Base-by-base conservation (phyloP, 2,888 invertebrate species). In the Agrochola litura region DNA sequence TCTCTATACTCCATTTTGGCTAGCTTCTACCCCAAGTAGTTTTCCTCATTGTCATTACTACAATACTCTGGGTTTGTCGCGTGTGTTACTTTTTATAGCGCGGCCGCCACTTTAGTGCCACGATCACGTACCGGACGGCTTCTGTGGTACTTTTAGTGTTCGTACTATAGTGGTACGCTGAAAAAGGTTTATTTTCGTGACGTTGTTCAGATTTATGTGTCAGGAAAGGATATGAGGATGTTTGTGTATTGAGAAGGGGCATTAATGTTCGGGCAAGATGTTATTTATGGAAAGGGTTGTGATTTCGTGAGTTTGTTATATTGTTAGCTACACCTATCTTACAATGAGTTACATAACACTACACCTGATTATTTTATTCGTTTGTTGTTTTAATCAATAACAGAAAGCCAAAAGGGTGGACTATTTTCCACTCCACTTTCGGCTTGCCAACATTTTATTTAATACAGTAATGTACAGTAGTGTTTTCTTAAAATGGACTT, bases 31-130 rank as follows among this genome's bases (percentile, higher is more conserved):
- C 52, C n/a, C 64, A 74, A 71, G 65, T 70, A 79, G 43, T 54
- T 75, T 79, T 64, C 70, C 67, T 73, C 68, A 56, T 72, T 60
- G 85, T 81, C 82, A 64, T 77, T 64, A 75, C 68, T 52, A 73
- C 72, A 68, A 73, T 75, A 63, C 72, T 58, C 69, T 43, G 75
- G 73, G 74, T 77, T 73, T 77, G 73, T 73, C 71, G 73, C 61
- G 30, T 73, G 37, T 67, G 81, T 77, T 78, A 86, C 77, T 81
- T 85, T 85, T 86, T 85, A 85, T 73, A 71, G 49, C 52, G 30
- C 19, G 41, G 10, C 12, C 22, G 76, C 61, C 76, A 71, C 73
- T 83, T 86, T 78, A 73, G 70, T 76, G 84, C 72, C 77, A 25
- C 81, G 49, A 65, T 79, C 85, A 86, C 86, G 86, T 85, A 60